Conservation (phyloP, 2,797 vertebrate species). For the Cichlasoma orientale region DNA sequence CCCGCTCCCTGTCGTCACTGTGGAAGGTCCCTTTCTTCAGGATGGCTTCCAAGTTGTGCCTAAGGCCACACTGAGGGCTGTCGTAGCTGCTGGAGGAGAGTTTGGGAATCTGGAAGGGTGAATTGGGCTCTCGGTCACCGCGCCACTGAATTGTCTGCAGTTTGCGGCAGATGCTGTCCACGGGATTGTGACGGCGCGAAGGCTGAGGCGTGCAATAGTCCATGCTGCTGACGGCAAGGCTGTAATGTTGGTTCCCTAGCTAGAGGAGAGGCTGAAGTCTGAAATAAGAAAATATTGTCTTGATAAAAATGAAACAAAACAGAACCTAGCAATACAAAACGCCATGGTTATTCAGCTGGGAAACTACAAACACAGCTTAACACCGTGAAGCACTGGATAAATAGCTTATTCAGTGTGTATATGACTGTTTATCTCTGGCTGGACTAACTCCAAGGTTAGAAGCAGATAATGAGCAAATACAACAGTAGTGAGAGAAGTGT, state of each 20-base stretch:
- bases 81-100: conserved; percentile 84
- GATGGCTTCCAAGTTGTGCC: conserved; percentile 83
- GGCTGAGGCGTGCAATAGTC: conserved; percentile 63
- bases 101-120: conserved; percentile 85
- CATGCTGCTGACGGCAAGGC: conserved; percentile 63
- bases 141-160: conserved; percentile 88
- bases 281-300: not conserved
- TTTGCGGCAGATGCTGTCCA: conserved; percentile 92
- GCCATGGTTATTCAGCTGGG: not conserved
- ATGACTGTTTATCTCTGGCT: not conserved
- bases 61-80: conserved; percentile 80
- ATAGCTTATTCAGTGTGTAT: not conserved
- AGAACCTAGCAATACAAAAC: not conserved
- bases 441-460: conserved; percentile 2
- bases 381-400: not conserved
- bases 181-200: conserved; percentile 85
- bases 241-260: conserved; percentile 23
- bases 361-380: not conserved
- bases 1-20: conserved; percentile 22
- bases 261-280: conserved; percentile 64
- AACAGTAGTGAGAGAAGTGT: fast-evolving
- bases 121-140: conserved; percentile 82
- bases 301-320: not conserved
- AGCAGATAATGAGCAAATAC: not conserved
- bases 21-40: conserved; percentile 80